These are phyloP conservation scores for Anticlea derivata DNA, from an alignment of 2,888 invertebrate genomes.

Conservation along the genomic window DNA sequence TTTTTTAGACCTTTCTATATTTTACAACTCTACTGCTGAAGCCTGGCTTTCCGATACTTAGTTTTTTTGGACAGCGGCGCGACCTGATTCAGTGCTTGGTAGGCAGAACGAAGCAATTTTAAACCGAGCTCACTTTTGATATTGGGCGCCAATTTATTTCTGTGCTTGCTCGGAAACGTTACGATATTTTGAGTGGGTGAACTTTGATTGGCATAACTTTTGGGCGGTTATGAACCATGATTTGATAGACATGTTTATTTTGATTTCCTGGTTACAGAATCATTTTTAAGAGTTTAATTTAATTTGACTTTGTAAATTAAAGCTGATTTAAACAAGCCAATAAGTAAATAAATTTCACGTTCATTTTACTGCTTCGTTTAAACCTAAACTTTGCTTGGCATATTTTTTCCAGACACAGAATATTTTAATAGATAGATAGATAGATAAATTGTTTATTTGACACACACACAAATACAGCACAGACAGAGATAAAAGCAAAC, in stretches of 20 bases:
- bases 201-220: conserved; percentile 28
- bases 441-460: too few species aligned
- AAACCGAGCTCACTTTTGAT: conserved; percentile 48
- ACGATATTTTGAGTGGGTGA: conserved; percentile 38
- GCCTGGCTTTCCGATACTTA: conserved; percentile 58
- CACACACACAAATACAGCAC: too few species aligned
- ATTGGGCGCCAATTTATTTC: conserved; percentile 48
- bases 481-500: too few species aligned
- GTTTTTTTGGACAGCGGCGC: conserved; percentile 41
- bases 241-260: conserved; percentile 5
- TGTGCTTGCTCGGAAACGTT: conserved; percentile 40
- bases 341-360: too few species aligned
- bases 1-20: not conserved
- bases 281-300: too few species aligned
- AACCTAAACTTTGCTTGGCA: too few species aligned
- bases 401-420: too few species aligned
- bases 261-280: too few species aligned
- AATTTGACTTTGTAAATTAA: too few species aligned
- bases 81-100: conserved; percentile 45
- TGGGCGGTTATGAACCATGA: not conserved
- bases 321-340: too few species aligned
- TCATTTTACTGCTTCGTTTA: too few species aligned
- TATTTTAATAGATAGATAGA: too few species aligned
- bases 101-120: conserved; percentile 55
- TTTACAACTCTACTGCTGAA: conserved; percentile 30